These are phyloP conservation scores for Actinostola sp. DNA, from an alignment of 92 coral and sea anemone genomes.

Conservation along the genomic window DNA sequence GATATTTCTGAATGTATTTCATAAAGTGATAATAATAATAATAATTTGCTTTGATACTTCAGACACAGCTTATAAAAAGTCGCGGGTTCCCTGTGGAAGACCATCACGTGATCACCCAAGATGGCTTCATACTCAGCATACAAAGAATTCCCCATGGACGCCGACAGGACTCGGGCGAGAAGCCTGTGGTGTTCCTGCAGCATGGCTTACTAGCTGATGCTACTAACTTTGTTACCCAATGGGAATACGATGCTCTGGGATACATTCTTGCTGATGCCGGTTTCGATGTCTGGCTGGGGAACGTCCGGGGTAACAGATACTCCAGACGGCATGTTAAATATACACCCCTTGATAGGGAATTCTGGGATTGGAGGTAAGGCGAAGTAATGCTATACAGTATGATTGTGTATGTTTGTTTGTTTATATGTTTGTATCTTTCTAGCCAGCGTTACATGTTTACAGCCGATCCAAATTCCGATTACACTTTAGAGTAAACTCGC, in stretches of 20 bases:
- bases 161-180: neutral
- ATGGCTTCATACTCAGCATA: slow-evolving; percentile 55
- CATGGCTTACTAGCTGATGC: slow-evolving; percentile 92
- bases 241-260: slow-evolving; percentile 72
- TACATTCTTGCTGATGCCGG: slow-evolving; percentile 94
- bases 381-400: no score
- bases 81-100: slow-evolving; percentile 82
- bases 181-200: slow-evolving; percentile 65
- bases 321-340: slow-evolving; percentile 66
- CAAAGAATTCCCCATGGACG: slow-evolving; percentile 83
- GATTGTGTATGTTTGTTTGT: neutral
- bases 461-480: no score
- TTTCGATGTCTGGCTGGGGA: slow-evolving; percentile 97
- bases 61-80: slow-evolving; percentile 67
- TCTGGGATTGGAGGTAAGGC: slow-evolving; percentile 98
- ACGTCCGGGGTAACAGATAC: slow-evolving; percentile 90
- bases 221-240: slow-evolving; percentile 70
- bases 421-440: no score
- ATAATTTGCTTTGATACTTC: neutral
- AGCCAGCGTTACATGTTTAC: no score
- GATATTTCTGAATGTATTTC: neutral
- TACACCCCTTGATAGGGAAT: slow-evolving; percentile 63
- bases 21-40: neutral
- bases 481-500: no score
- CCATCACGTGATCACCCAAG: slow-evolving; percentile 56